Conservation (phyloP, 2,113 vertebrate species). For the Gallinago undulata region DNA sequence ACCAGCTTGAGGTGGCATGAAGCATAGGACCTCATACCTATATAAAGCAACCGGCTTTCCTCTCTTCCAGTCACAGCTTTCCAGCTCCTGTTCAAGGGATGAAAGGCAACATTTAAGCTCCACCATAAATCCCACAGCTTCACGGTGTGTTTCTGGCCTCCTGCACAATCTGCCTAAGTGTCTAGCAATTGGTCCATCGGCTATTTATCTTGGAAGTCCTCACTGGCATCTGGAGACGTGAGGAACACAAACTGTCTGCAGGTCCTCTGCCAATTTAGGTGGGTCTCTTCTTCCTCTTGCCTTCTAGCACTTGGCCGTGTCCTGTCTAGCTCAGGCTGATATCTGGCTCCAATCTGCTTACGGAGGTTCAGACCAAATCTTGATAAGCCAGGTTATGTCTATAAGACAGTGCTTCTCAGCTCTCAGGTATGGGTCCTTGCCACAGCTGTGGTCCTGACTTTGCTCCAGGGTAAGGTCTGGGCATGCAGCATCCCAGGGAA, state of each 20-base stretch:
- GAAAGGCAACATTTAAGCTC: background rate
- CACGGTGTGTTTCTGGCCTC: background rate
- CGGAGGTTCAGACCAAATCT: slow-evolving; percentile 28
- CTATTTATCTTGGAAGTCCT: slow-evolving; percentile 62
- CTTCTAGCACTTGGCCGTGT: slow-evolving; percentile 48
- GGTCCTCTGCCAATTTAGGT: slow-evolving; percentile 39
- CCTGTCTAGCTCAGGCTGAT: slow-evolving; percentile 49
- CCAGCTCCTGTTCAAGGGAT: background rate
- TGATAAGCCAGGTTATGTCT: slow-evolving; percentile 50
- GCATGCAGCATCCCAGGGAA: slow-evolving; percentile 1
- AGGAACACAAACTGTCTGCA: slow-evolving; percentile 39
- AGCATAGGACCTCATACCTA: background rate
- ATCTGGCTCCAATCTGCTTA: slow-evolving; percentile 62
- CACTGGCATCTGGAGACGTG: background rate
- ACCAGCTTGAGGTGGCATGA: background rate
- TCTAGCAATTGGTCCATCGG: slow-evolving; percentile 25
- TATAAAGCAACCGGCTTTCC: background rate
- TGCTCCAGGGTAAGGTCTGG: background rate
- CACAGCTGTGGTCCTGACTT: slow-evolving; percentile 24
- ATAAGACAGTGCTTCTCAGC: background rate
- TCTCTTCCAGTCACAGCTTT: background rate
- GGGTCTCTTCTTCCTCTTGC: slow-evolving; percentile 50
- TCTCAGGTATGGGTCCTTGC: slow-evolving; percentile 40
- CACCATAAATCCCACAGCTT: background rate
- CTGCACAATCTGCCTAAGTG: slow-evolving; percentile 6